Evolutionary conservation across 1,140 invertebrate species (phyloP), one percentile per base, ranked within the genome.

Genomic region (Ylistrum balloti): DNA sequence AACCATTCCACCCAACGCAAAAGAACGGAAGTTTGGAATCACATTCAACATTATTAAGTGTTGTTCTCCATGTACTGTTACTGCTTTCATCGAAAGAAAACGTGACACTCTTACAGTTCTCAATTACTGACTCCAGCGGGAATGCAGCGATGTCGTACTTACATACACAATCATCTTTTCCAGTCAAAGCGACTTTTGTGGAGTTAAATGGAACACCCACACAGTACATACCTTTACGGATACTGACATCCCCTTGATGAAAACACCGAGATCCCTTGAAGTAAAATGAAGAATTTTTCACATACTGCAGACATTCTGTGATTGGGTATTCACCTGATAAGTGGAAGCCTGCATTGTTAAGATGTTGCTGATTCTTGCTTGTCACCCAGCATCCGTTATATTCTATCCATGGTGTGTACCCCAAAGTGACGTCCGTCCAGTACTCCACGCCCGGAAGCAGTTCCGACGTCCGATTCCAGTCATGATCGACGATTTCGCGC

Each of bases 1-100:
- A 74, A 74, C 0, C 9, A n/a, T 74, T 11, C n/a, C 56, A 5
- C 28, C 56, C 56, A 28, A 74, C 22, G 28, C 56, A 74, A 28
- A 74, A 74, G 56, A 74, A 74, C 17, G 56, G 56, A 28, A 74
- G 56, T 74, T 28, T 74, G 56, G 56, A 74, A 74, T 74, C 56
- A 74, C 56, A 74, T 28, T 74, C 28, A 5, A 28, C 56, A 28
- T 9, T 74, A 74, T 74, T 22, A 74, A 74, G 56, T 28, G n/a
- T 28, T 74, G 56, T 28, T 5, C 28, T 74, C 56, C 1, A 74
- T 28, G 56, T 7, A 28, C 28, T 74, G 56, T n/a, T 74, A n/a
- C n/a, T 28, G 13, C 22, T 28, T 28, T n/a, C 56, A 17, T 28
- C 56, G 11, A 28, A 28, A 3, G 56, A 74, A 74, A 28, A 74